Conservation (phyloP, 2,797 vertebrate species). For the Sebastes taczanowskii region DNA sequence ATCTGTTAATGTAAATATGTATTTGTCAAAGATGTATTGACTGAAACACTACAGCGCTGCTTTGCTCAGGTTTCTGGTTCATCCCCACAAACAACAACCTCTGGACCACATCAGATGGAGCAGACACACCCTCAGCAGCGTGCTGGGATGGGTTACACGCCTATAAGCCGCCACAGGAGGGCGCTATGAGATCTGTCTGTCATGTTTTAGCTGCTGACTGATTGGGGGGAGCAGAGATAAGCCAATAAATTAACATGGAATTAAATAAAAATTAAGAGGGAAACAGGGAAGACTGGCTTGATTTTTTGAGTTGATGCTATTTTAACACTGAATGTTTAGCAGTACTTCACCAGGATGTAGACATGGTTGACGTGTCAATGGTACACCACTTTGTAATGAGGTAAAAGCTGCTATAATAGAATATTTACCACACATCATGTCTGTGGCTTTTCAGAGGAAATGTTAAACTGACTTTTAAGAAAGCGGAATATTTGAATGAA, state of each 20-base stretch:
- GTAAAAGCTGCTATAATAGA: background rate
- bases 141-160: conserved; percentile 9
- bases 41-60: conserved; percentile 46
- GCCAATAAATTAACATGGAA: conserved; percentile 49
- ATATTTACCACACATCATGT: background rate
- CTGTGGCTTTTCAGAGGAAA: background rate
- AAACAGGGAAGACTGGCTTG: conserved; percentile 7
- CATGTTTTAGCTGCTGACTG: conserved; percentile 36
- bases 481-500: conserved; percentile 2
- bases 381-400: background rate
- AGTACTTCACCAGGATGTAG: background rate
- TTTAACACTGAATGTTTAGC: background rate
- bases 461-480: background rate
- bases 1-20: conserved; percentile 68
- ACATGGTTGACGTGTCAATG: background rate
- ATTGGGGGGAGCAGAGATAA: conserved; percentile 35
- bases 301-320: conserved; percentile 16
- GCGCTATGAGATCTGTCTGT: conserved; percentile 48
- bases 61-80: conserved; percentile 68
- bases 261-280: conserved; percentile 68
- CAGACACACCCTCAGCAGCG: conserved; percentile 36
- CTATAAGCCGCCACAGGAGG: conserved; percentile 59
- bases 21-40: conserved; percentile 52
- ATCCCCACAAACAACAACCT: conserved; percentile 18
- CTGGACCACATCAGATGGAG: conserved; percentile 48